phyloP scores from a whole-genome alignment of 2,797 vertebrate genomes.

The Heliangelus exortis region DNA sequence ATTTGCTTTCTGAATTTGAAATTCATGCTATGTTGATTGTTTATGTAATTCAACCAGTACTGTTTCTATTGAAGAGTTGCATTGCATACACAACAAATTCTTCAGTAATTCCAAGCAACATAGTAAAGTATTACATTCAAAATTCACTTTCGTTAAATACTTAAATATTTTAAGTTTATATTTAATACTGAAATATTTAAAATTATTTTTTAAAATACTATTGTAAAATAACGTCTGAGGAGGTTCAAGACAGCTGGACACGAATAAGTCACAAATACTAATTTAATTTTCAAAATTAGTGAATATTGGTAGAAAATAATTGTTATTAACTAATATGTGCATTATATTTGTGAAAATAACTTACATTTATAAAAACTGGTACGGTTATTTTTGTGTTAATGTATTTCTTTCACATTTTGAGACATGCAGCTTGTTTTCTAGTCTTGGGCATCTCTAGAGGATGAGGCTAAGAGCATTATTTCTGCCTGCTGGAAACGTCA shows the following conservation, averaged over 20 bases:
- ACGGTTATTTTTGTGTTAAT: neutral
- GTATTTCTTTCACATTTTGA: neutral
- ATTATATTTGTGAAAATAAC: neutral
- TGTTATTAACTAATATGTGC: neutral
- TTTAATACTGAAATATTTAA: neutral
- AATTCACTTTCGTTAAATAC: neutral
- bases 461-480: neutral
- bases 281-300: neutral
- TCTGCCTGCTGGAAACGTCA: neutral
- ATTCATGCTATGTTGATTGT: neutral
- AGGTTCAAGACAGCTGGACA: neutral
- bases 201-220: neutral
- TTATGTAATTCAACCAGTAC: neutral
- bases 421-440: neutral
- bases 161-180: no score
- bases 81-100: neutral
- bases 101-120: neutral
- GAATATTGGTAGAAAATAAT: neutral
- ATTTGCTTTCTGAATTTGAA: neutral
- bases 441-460: neutral
- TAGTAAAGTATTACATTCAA: neutral
- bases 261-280: neutral
- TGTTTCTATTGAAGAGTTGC: neutral
- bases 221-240: neutral
- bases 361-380: neutral